Percentiles rank a stretch among this genome's conserved stretches.
phyloP scores from a whole-genome alignment of 2,113 vertebrate genomes.

The Oreamnos americanus region DNA sequence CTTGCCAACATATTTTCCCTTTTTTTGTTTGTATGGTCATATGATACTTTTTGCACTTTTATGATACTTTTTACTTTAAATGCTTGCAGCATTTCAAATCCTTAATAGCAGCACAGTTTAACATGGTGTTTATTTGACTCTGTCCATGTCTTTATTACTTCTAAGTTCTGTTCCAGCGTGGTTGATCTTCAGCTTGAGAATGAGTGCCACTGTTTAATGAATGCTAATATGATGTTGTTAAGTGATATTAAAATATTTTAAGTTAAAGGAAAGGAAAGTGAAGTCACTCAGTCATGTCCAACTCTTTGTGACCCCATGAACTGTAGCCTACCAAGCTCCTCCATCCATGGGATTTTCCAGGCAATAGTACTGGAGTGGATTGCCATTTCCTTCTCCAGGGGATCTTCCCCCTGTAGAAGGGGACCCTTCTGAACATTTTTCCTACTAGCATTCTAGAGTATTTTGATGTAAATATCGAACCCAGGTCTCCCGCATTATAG shows the following conservation, averaged over 20 bases:
- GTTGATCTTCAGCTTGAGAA: not conserved
- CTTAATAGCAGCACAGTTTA: not conserved
- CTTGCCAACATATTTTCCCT: not conserved
- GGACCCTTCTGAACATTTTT: too few species aligned
- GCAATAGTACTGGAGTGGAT: too few species aligned
- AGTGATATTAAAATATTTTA: conserved; percentile 23
- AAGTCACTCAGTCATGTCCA: too few species aligned
- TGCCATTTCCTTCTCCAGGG: too few species aligned
- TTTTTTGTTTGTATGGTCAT: not conserved
- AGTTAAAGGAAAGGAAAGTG: not conserved
- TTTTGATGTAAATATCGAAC: too few species aligned
- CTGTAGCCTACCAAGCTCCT: too few species aligned
- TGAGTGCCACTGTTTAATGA: not conserved
- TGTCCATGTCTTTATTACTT: not conserved
- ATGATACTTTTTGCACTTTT: not conserved
- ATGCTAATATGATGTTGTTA: not conserved
- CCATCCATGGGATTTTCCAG: too few species aligned
- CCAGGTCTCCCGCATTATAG: too few species aligned
- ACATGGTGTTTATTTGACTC: not conserved
- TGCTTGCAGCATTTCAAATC: not conserved
- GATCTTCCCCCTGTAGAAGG: too few species aligned
- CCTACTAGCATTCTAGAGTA: too few species aligned
- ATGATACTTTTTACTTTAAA: not conserved
- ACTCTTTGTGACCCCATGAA: too few species aligned
- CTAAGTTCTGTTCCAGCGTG: not conserved